These are phyloP conservation scores for Carcharodon carcharias DNA, from an alignment of 2,797 vertebrate genomes.

Conservation along the genomic window DNA sequence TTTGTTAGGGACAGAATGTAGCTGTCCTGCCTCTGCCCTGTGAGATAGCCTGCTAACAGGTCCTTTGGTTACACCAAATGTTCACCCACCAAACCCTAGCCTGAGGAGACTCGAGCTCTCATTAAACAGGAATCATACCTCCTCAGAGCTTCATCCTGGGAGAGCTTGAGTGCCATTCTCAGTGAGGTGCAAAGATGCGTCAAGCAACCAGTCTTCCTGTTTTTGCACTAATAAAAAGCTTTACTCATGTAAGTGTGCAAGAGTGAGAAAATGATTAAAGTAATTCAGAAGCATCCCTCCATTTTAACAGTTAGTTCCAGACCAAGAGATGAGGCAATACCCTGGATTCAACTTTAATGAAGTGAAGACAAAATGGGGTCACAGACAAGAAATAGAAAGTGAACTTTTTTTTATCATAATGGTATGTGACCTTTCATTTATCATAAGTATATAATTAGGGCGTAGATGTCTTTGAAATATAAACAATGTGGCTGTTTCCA, in stretches of 20 bases:
- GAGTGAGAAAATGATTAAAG: background rate
- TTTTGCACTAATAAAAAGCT: background rate
- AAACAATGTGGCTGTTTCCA: background rate
- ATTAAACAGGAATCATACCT: background rate
- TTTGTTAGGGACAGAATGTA: background rate
- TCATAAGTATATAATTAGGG: background rate
- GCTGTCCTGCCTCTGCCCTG: background rate
- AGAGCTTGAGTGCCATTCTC: background rate
- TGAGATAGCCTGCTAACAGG: background rate
- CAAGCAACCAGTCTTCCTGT: background rate
- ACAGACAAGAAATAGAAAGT: background rate
- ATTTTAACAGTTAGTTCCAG: background rate
- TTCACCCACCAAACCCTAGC: background rate
- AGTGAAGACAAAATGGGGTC: constrained; percentile 13
- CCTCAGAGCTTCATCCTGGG: too few relatives aligned
- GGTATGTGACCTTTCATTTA: constrained; percentile 4
- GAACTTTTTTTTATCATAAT: background rate
- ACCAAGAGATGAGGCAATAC: background rate
- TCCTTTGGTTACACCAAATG: background rate
- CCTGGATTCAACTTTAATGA: background rate
- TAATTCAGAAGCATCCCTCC: background rate
- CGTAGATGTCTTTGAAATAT: background rate
- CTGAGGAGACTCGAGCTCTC: background rate
- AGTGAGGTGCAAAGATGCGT: too few relatives aligned
- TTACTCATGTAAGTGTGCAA: too few relatives aligned